These are phyloP conservation scores for Telmatochromis sp. DNA, from an alignment of 2,113 vertebrate genomes.

Conservation along the genomic window DNA sequence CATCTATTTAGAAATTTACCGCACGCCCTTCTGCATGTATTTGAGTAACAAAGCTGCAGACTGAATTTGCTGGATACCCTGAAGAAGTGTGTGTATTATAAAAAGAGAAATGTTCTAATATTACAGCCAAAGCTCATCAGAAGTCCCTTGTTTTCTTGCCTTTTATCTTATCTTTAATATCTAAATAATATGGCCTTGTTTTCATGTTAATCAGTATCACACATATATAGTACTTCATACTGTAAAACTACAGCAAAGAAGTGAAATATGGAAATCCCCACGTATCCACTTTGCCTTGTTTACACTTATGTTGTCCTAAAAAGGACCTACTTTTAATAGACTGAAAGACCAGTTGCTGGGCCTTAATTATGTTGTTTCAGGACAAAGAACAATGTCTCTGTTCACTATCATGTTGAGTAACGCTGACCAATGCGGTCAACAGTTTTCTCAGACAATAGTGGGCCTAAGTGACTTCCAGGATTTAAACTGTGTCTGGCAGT, in stretches of 20 bases:
- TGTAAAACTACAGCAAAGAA: not conserved
- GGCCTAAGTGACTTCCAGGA: not conserved
- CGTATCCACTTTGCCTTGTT: not conserved
- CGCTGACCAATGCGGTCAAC: not conserved
- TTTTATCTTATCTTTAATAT: not conserved
- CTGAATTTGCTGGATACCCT: not conserved
- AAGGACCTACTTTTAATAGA: not conserved
- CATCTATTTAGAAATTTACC: not conserved
- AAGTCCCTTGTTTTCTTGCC: not conserved
- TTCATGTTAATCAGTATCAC: not conserved
- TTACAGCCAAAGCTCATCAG: not conserved
- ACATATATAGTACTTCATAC: not conserved
- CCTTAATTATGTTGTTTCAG: constrained; percentile 24
- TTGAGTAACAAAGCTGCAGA: not conserved
- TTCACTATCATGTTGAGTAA: constrained; percentile 31
- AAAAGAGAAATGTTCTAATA: not conserved
- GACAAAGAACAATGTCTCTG: constrained; percentile 20
- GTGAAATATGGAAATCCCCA: not conserved
- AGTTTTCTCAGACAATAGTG: constrained; percentile 12
- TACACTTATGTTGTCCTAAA: not conserved
- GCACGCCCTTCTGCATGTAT: not conserved
- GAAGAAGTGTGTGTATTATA: not conserved
- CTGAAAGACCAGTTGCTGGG: not conserved
- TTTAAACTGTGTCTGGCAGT: constrained; percentile 1
- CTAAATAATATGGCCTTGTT: not conserved